Evolutionary conservation across 2,113 vertebrate species (phyloP), one percentile per base, ranked within the genome.

Genomic region (Glareola pratincola): DNA sequence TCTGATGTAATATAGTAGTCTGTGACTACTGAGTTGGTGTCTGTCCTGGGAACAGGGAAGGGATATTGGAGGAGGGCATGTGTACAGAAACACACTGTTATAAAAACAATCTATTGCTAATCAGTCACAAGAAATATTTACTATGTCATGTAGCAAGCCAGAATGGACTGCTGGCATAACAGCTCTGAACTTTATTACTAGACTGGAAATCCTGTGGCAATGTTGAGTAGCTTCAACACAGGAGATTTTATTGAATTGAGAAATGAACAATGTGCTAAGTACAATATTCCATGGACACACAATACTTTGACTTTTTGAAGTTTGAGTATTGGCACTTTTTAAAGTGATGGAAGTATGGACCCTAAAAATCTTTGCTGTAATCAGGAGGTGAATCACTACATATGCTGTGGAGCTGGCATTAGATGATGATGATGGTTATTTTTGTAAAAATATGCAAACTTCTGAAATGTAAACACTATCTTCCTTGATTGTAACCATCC

Each of bases 1-100:
- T 95, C 94, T 85, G 95, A 92, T 96, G 92, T 94, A 95, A 94
- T 76, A 89, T 57, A 92, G 92, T 14, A 82, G 90, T 64, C 92
- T 94, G 71, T 93, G 87, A 94, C 96, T 94, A 96, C 87, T 79
- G 94, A 83, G 81, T 48, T 89, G 80, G 86, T 95, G 37, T 96
- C 69, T 88, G 39, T 60, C 87, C 81, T 95, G 96, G 80, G 93
- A 97, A 87, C 87, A 85, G 66, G 48, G 66, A 82, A 95, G 45
- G 66, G 74, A 56, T 92, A 16, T 62, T 64, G 45, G 48, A 94
- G 81, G 66, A 94, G 39, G 71, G 84, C 57, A 73, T 68, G 57
- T 82, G 74, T 75, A 87, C 74, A 85, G 89, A 94, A 76, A 90
- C 69, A 73, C 83, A 45, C 24, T 1, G 9, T 79, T 96, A 88